phyloP scores from a whole-genome alignment of 1,140 invertebrate genomes.

The Penaeus japonicus region DNA sequence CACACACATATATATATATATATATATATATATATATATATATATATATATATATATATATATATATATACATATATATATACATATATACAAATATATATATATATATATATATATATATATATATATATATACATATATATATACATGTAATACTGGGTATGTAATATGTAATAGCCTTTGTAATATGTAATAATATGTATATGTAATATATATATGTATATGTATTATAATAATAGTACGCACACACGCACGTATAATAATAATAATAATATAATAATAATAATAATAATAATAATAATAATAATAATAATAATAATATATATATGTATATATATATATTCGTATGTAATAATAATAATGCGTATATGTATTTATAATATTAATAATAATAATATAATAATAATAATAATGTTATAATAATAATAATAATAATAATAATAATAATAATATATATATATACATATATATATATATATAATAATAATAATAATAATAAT shows the following conservation, averaged over 20 bases:
- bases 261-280: neutral
- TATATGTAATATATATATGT: neutral
- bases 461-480: neutral
- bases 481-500: too few relatives aligned
- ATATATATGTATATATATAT: neutral
- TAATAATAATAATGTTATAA: too few relatives aligned
- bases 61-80: constrained; percentile 13
- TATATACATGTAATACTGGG: neutral
- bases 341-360: too few relatives aligned
- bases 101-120: neutral
- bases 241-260: neutral
- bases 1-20: neutral
- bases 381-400: too few relatives aligned
- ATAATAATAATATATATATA: neutral
- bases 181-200: neutral
- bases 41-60: constrained; percentile 13
- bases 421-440: too few relatives aligned
- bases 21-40: constrained; percentile 13
- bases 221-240: too few relatives aligned
- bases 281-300: neutral
- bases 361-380: too few relatives aligned
- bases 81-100: neutral
- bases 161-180: too few relatives aligned
- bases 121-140: constrained; percentile 1
- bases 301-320: neutral